Evolutionary conservation across 2,888 invertebrate species (phyloP), one percentile per base, ranked within the genome.

Genomic region (Synergus umbraculus): DNA sequence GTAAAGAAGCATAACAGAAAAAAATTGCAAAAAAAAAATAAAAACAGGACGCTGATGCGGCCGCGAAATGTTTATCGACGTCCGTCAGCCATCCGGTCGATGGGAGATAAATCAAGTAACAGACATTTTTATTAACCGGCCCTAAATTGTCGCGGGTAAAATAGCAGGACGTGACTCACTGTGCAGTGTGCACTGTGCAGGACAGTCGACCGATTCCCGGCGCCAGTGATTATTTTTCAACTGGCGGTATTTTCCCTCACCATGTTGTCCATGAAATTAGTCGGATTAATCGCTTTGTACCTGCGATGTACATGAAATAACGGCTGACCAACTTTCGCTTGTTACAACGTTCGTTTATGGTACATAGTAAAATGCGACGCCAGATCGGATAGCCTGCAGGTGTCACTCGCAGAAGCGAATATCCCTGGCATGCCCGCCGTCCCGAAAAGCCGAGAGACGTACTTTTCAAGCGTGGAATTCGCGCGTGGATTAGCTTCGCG

Each of bases 51-150:
- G 49, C 49, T 49, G 1, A 3, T 49, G 13, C 4, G 49, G 12
- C 13, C n/a, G 15, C 18, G 67, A n/a, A 69, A 29, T 37, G 49
- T 49, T 49, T 69, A 69, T 69, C 29, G 18, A 69, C 22, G 69
- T 46, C 46, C 49, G 69, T 49, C 29, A 49, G 15, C 29, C 46
- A 69, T 49, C 46, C 29, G 22, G 22, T 29, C 69, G 15, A 49
- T 69, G 46, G 7, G 10, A 44, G 66, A 78, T 81, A 78, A 81
- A 81, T 78, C 79, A 78, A 79, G 77, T 63, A 54, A 54, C 44
- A 46, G 69, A 78, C 78, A 79, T 78, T 79, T 79, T 79, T 76
- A 79, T 79, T 78, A 81, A 81, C 76, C 54, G 69, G 49, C 78
- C 76, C 77, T 79, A 77, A 81, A 81, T 81, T 76, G 65, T 77